Evolutionary conservation across 2,797 vertebrate genomes (phyloP).

Genomic region (Hyperoplus immaculatus): DNA sequence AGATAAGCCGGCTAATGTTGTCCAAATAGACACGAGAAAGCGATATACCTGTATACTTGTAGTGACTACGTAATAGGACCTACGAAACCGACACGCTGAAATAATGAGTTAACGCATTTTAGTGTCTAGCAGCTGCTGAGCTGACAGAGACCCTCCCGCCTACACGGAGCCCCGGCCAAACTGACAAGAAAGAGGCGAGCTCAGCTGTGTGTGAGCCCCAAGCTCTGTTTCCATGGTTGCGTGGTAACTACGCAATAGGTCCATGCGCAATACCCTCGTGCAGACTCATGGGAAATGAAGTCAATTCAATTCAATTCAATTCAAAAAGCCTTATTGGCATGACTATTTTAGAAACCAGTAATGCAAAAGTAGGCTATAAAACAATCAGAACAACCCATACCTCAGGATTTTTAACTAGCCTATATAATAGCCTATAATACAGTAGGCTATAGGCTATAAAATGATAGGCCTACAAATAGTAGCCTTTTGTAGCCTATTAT

Average conservation of each 20-base stretch:
- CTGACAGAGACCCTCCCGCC: not conserved
- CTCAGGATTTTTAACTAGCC: too few species aligned
- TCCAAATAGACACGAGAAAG: not conserved
- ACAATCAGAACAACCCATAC: too few species aligned
- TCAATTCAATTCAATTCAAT: not conserved
- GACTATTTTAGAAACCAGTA: too few species aligned
- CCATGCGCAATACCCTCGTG: not conserved
- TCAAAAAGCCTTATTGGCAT: too few species aligned
- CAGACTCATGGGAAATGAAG: slow-evolving; percentile 62
- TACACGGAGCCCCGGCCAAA: not conserved
- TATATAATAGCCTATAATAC: too few species aligned
- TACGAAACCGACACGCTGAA: not conserved
- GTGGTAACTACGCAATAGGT: slow-evolving; percentile 19
- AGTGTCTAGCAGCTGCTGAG: not conserved
- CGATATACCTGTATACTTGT: not conserved
- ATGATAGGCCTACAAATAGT: too few species aligned
- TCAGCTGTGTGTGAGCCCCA: not conserved
- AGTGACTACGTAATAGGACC: not conserved
- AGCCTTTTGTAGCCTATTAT: too few species aligned
- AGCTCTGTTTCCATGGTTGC: slow-evolving; percentile 63
- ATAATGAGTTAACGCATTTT: not conserved
- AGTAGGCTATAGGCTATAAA: too few species aligned
- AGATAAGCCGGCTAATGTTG: slow-evolving; percentile 18
- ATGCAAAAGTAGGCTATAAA: too few species aligned
- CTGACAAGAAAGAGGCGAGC: not conserved